Evolutionary conservation across 2,888 invertebrate species (phyloP).

Genomic region (Phortica okadai): DNA sequence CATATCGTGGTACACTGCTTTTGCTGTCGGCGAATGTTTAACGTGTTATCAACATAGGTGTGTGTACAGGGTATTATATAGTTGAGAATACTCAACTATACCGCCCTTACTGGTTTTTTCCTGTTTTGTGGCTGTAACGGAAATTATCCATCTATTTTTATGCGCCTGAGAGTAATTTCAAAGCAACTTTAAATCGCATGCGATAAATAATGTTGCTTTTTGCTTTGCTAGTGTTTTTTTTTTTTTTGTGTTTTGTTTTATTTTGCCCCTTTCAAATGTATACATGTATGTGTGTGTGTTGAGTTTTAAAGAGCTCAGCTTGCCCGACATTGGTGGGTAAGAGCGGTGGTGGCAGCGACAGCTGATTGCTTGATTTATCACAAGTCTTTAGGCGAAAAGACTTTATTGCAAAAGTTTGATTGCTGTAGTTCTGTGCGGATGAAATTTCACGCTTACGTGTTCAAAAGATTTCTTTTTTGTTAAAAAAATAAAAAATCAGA

Average conservation of each 20-base stretch:
- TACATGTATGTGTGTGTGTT: not conserved
- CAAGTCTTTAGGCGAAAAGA: conserved; percentile 67
- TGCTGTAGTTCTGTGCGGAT: conserved; percentile 39
- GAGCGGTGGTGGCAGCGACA: not conserved
- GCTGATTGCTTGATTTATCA: conserved; percentile 67
- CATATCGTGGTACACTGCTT: too few species aligned
- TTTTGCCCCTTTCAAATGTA: not conserved
- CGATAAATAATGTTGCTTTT: conserved; percentile 59
- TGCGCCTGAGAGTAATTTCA: conserved; percentile 51
- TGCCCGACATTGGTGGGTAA: not conserved
- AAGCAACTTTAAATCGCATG: conserved; percentile 61
- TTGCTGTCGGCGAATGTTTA: too few species aligned
- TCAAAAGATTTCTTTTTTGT: not conserved
- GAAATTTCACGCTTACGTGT: conserved; percentile 2
- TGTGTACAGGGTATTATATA: too few species aligned
- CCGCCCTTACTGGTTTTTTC: too few species aligned
- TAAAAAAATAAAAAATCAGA: not conserved
- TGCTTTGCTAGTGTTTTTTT: conserved; percentile 16
- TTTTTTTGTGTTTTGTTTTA: conserved; percentile 10
- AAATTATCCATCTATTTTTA: conserved; percentile 37
- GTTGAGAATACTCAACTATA: too few species aligned
- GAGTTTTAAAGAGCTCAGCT: too few species aligned
- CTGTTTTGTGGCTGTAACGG: conserved; percentile 22
- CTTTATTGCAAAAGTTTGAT: conserved; percentile 70
- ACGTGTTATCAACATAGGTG: too few species aligned